Percentiles rank a stretch among this genome's conserved stretches.
These are phyloP conservation scores for Ophthalmolycus amberensis DNA, from an alignment of 2,113 vertebrate genomes.

Conservation along the genomic window DNA sequence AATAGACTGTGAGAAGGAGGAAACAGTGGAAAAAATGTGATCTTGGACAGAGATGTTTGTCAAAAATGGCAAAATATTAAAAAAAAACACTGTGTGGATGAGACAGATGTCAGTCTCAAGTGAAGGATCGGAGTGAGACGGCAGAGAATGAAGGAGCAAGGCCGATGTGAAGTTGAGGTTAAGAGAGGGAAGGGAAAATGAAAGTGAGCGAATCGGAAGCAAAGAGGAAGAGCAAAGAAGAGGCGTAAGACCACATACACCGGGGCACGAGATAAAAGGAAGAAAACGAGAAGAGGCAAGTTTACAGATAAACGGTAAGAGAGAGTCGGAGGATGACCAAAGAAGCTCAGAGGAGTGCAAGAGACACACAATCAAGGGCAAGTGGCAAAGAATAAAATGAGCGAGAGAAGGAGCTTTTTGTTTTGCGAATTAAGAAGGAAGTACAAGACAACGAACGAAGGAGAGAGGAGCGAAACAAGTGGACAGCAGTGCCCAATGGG, in stretches of 20 bases:
- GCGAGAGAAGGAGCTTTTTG: conserved; percentile 27
- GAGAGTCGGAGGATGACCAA: conserved; percentile 17
- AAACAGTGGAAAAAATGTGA: background rate
- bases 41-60: conserved; percentile 3
- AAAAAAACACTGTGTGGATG: conserved; percentile 14
- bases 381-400: conserved; percentile 33
- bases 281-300: conserved; percentile 18
- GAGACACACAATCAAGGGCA: conserved; percentile 11
- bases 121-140: conserved; percentile 36
- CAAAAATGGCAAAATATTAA: conserved; percentile 25
- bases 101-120: conserved; percentile 40
- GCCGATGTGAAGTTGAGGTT: conserved; percentile 48
- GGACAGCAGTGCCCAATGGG: conserved; percentile 31
- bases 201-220: conserved; percentile 24
- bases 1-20: conserved; percentile 10
- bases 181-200: conserved; percentile 43
- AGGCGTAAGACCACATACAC: conserved; percentile 23
- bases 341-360: conserved; percentile 23
- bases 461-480: conserved; percentile 19
- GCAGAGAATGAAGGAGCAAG: conserved; percentile 34
- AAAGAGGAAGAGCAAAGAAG: conserved; percentile 27
- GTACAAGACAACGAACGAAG: conserved; percentile 36
- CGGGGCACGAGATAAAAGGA: background rate
- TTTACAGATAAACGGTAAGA: conserved; percentile 30
- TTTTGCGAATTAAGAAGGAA: conserved; percentile 26